These are phyloP conservation scores for Himalopsyche japonica DNA, from an alignment of 2,888 invertebrate genomes.

Conservation along the genomic window DNA sequence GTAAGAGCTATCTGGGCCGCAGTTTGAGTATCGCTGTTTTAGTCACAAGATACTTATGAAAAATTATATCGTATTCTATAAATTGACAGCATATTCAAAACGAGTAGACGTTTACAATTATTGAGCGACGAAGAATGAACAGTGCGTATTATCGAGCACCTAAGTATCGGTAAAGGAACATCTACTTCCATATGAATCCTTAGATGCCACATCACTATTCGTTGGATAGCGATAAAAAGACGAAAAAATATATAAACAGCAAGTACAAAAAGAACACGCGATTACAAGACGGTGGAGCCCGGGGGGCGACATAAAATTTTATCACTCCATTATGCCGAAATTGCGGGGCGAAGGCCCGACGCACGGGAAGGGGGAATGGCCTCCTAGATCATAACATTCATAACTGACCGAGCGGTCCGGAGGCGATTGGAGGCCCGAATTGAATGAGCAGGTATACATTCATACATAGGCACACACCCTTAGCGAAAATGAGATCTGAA, in stretches of 20 bases:
- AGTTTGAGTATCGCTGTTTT: too few relatives aligned
- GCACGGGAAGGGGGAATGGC: neutral
- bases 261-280: conserved; percentile 3
- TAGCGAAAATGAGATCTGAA: neutral
- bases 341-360: conserved; percentile 6
- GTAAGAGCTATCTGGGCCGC: too few relatives aligned
- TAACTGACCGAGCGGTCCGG: neutral
- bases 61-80: too few relatives aligned
- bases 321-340: conserved; percentile 26
- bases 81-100: too few relatives aligned
- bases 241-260: conserved; percentile 8
- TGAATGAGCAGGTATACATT: neutral
- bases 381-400: conserved; percentile 1
- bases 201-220: neutral
- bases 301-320: conserved; percentile 24
- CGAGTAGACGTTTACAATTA: too few relatives aligned
- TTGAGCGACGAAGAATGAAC: too few relatives aligned
- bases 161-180: neutral
- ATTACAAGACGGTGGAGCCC: neutral
- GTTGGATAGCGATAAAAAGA: neutral
- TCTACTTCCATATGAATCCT: neutral
- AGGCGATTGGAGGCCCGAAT: neutral
- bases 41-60: too few relatives aligned
- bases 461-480: neutral
- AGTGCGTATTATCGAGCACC: neutral